These are phyloP conservation scores for Gymnosoma rotundatum DNA, from an alignment of 2,888 invertebrate genomes.

Conservation along the genomic window DNA sequence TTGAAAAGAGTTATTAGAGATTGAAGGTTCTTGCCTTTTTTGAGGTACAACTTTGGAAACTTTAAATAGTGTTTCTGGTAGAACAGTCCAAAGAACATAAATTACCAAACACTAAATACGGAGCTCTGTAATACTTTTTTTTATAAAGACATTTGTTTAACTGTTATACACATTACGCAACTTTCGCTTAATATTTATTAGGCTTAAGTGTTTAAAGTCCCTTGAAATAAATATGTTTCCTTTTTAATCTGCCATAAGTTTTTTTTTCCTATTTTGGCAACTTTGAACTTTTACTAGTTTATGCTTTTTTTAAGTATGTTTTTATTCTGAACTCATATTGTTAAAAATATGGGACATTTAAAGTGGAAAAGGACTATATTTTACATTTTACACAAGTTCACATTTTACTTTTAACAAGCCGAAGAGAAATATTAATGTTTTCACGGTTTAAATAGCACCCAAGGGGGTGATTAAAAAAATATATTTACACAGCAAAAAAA, in stretches of 20 bases:
- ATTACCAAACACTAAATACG: too few species aligned
- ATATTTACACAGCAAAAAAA: conserved; percentile 74
- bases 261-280: conserved; percentile 18
- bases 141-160: too few species aligned
- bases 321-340: conserved; percentile 23
- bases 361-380: conserved; percentile 44
- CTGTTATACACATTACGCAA: too few species aligned
- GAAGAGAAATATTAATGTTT: conserved; percentile 72
- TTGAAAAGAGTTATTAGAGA: too few species aligned
- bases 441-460: conserved; percentile 76
- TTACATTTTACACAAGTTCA: conserved; percentile 62
- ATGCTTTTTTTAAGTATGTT: conserved; percentile 22
- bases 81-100: too few species aligned
- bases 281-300: conserved; percentile 64
- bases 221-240: conserved; percentile 36
- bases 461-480: conserved; percentile 82
- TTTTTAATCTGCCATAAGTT: conserved; percentile 15
- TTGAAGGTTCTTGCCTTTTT: too few species aligned
- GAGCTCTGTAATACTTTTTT: too few species aligned
- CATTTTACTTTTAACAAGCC: conserved; percentile 52
- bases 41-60: too few species aligned
- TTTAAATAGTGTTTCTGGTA: too few species aligned
- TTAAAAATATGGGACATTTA: conserved; percentile 52
- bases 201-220: conserved; percentile 52
- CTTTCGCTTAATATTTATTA: conserved; percentile 38